Evolutionary conservation across 1,140 invertebrate species (phyloP).

Genomic region (Heterodera carotae): DNA sequence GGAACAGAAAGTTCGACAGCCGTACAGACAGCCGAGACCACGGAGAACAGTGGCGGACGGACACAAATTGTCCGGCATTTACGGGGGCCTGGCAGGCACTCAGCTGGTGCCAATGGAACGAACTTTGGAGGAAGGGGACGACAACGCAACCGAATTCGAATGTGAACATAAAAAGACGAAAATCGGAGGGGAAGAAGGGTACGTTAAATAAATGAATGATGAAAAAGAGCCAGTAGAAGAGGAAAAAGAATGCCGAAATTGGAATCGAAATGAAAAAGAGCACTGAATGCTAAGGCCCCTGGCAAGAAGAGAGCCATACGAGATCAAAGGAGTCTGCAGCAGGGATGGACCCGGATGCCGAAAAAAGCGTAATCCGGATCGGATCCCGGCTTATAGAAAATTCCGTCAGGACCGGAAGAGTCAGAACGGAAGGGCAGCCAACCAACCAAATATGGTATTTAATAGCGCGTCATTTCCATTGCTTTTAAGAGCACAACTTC

Average conservation of each 20-base stretch:
- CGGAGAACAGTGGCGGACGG: constrained; percentile 8
- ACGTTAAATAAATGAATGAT: no score
- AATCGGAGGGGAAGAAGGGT: neutral
- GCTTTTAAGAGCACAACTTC: neutral
- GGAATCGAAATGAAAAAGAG: no score
- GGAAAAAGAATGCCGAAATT: no score
- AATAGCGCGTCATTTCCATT: no score
- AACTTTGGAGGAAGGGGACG: neutral
- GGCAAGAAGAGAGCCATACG: no score
- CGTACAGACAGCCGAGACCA: constrained; percentile 14
- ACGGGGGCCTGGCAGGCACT: neutral
- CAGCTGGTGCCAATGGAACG: neutral
- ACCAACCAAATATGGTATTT: neutral
- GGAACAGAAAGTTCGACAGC: neutral
- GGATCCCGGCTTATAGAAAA: no score
- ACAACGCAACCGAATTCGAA: neutral
- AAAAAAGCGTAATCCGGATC: no score
- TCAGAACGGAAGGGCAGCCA: neutral
- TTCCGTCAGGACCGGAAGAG: no score
- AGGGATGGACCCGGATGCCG: no score
- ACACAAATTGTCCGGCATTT: constrained; percentile 11
- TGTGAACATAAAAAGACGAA: neutral
- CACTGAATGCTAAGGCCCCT: no score
- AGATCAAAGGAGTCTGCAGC: no score
- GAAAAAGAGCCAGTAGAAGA: no score